phyloP scores from a whole-genome alignment of 2,113 vertebrate genomes.

The Ancistrus triradiatus region DNA sequence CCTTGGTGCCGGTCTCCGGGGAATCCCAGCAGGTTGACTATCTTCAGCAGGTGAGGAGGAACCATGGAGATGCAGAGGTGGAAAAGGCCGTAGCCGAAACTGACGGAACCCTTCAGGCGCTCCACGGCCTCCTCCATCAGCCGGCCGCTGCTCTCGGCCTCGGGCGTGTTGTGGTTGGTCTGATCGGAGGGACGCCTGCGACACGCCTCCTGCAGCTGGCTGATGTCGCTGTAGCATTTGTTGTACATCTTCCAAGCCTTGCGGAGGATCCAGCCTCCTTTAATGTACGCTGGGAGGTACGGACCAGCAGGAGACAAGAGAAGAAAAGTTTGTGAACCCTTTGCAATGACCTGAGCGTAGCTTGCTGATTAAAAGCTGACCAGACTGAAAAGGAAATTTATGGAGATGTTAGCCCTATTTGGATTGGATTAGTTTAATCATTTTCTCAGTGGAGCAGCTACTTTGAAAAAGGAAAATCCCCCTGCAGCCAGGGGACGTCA shows the following conservation, averaged over 20 bases:
- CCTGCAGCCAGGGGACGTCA: too few species aligned
- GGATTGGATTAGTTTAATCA: too few species aligned
- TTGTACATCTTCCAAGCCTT: conserved; percentile 99
- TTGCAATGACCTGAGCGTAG: too few species aligned
- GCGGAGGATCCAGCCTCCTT: conserved; percentile 98
- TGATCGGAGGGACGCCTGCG: conserved; percentile 79
- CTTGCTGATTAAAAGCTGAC: too few species aligned
- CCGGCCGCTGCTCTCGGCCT: conserved; percentile 57
- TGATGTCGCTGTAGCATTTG: conserved; percentile 96
- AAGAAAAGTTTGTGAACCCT: too few species aligned
- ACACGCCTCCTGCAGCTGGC: conserved; percentile 84
- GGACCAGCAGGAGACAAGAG: conserved; percentile 23
- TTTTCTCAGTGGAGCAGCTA: too few species aligned
- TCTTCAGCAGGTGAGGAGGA: conserved; percentile 98
- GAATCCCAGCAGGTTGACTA: conserved; percentile 98
- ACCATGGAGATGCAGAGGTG: conserved; percentile 99
- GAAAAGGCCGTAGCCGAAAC: conserved; percentile 97
- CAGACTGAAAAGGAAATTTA: too few species aligned
- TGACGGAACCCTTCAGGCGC: conserved; percentile 97
- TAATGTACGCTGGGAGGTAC: conserved; percentile 82
- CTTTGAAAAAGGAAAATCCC: too few species aligned
- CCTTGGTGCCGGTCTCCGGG: conserved; percentile 96
- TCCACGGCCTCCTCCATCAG: conserved; percentile 88
- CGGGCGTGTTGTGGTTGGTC: conserved; percentile 86
- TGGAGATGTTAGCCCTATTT: too few species aligned